A percentile compares a stretch with the other conserved stretches of the same genome.
Conservation (phyloP, 2,113 vertebrate genomes). For the Aptenodytes patagonicus region DNA sequence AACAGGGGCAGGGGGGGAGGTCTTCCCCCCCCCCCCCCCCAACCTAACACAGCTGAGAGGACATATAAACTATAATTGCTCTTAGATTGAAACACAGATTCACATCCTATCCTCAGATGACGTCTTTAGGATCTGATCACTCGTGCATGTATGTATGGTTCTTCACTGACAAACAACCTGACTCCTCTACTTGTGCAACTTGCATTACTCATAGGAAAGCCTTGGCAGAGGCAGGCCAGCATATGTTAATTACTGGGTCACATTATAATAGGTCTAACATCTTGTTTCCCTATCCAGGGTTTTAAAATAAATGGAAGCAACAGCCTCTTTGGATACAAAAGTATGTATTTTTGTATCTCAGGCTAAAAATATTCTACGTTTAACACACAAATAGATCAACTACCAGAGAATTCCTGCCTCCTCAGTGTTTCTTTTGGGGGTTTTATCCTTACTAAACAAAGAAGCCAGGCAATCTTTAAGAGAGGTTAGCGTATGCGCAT, state of each 20-base stretch:
- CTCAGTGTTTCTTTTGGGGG: not conserved
- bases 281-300: constrained; percentile 30
- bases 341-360: not conserved
- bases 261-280: constrained; percentile 58
- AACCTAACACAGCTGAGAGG: not conserved
- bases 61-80: not conserved
- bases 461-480: not conserved
- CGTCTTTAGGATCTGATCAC: not conserved
- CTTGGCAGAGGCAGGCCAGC: constrained; percentile 38
- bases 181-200: constrained; percentile 31
- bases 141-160: not conserved
- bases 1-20: rapidly evolving
- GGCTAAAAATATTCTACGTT: constrained; percentile 24
- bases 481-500: not conserved
- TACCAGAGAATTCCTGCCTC: constrained; percentile 4
- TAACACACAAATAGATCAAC: constrained; percentile 27
- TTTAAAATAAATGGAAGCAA: constrained; percentile 55
- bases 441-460: not conserved
- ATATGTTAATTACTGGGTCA: constrained; percentile 54
- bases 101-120: not conserved
- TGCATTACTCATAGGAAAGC: constrained; percentile 43
- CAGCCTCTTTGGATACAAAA: constrained; percentile 23
- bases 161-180: constrained; percentile 9
- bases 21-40: too few relatives aligned
- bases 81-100: not conserved